These are phyloP conservation scores for Sminthopsis crassicaudata DNA, from an alignment of 2,113 vertebrate genomes.

Conservation along the genomic window DNA sequence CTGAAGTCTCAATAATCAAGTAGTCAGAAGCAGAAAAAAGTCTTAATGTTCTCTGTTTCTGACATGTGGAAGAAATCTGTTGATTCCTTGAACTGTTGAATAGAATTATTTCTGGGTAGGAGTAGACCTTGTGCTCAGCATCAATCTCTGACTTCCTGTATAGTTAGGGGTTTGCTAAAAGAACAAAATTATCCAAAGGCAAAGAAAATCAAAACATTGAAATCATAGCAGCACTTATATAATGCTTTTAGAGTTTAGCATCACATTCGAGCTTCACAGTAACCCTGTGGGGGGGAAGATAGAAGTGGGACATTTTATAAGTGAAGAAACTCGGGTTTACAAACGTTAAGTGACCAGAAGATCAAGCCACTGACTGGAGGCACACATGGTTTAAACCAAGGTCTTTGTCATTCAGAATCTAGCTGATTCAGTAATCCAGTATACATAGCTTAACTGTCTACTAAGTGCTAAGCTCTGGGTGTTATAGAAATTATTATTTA, in stretches of 20 bases:
- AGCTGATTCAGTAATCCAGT: neutral
- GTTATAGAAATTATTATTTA: too few species aligned
- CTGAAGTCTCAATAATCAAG: constrained; percentile 53
- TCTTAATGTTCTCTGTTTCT: constrained; percentile 22
- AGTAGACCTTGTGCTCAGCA: neutral
- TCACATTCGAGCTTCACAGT: neutral
- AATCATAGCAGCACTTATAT: neutral
- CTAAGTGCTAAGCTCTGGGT: neutral
- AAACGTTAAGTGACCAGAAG: neutral
- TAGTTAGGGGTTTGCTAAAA: neutral
- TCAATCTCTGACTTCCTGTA: neutral
- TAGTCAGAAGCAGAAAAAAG: constrained; percentile 43
- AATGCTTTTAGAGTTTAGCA: neutral
- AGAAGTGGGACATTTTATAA: neutral
- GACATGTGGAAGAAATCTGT: constrained; percentile 20
- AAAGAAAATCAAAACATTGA: constrained; percentile 6
- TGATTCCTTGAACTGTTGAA: constrained; percentile 22
- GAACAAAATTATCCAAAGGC: neutral
- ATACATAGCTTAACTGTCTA: neutral
- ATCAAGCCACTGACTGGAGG: neutral
- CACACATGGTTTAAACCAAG: neutral
- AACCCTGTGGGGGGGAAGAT: neutral
- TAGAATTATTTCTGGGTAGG: neutral
- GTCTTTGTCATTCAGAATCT: neutral
- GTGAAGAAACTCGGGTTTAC: neutral